phyloP scores from a whole-genome alignment of 2,888 invertebrate species.

The Halictus quadricinctus region DNA sequence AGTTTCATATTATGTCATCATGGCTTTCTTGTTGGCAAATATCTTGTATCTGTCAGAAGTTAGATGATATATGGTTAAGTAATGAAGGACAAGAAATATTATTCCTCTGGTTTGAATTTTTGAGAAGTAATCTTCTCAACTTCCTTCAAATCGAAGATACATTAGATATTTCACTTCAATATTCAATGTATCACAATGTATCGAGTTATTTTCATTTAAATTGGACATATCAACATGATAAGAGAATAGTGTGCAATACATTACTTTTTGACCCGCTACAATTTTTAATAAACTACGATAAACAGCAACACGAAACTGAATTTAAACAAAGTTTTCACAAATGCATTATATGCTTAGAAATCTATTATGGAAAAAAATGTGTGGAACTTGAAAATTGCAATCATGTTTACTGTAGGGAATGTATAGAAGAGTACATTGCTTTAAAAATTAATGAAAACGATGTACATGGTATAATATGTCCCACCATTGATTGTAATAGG shows the following conservation, averaged over 20 bases:
- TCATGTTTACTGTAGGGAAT: slow-evolving; percentile 69
- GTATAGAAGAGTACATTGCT: slow-evolving; percentile 64
- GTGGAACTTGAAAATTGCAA: slow-evolving; percentile 63
- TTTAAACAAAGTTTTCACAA: slow-evolving; percentile 59
- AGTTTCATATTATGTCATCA: slow-evolving; percentile 64
- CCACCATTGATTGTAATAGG: slow-evolving; percentile 61
- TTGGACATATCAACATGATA: slow-evolving; percentile 54
- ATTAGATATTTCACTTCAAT: slow-evolving; percentile 69
- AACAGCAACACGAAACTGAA: slow-evolving; percentile 32
- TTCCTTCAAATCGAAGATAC: slow-evolving; percentile 62
- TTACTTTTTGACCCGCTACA: slow-evolving; percentile 60
- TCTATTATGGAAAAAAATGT: slow-evolving; percentile 64
- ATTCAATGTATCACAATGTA: slow-evolving; percentile 46
- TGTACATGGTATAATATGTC: slow-evolving; percentile 63
- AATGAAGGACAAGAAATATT: slow-evolving; percentile 72
- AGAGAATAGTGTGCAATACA: slow-evolving; percentile 59
- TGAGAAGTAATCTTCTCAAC: slow-evolving; percentile 65
- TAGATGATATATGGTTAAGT: slow-evolving; percentile 73
- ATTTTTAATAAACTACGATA: slow-evolving; percentile 59
- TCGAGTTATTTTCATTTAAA: slow-evolving; percentile 37
- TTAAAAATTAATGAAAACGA: slow-evolving; percentile 62
- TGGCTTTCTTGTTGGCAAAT: slow-evolving; percentile 73
- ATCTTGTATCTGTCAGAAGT: slow-evolving; percentile 67
- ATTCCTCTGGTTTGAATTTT: slow-evolving; percentile 72
- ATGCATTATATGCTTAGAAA: slow-evolving; percentile 71